These are phyloP conservation scores for Drosophila punjabiensis DNA, from an alignment of 1,140 invertebrate species.

Conservation along the genomic window DNA sequence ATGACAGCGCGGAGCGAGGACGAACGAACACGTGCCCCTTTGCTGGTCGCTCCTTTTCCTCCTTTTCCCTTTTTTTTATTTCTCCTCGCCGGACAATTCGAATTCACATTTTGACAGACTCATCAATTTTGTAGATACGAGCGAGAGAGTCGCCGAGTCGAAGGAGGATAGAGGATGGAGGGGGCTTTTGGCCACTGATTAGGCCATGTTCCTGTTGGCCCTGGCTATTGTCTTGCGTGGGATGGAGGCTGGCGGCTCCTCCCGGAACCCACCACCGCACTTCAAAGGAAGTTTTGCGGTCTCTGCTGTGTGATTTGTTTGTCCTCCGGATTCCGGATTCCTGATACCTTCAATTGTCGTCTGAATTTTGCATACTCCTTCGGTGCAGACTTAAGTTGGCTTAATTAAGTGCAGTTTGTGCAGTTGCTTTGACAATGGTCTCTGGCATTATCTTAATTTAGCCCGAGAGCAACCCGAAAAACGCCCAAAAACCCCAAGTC, in stretches of 20 bases:
- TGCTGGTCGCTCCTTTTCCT: conserved; percentile 7
- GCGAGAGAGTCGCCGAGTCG: background rate
- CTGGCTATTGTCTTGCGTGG: conserved; percentile 55
- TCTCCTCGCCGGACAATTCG: conserved; percentile 48
- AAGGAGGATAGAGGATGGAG: background rate
- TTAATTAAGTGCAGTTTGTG: conserved; percentile 75
- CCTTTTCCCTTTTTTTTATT: conserved; percentile 29
- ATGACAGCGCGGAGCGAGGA: conserved; percentile 66
- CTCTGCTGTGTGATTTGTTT: conserved; percentile 79
- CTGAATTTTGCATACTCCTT: conserved; percentile 44
- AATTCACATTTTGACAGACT: conserved; percentile 85
- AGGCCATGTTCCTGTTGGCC: conserved; percentile 48
- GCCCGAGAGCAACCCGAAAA: conserved; percentile 9
- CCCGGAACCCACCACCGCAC: conserved; percentile 7
- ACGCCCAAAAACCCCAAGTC: background rate
- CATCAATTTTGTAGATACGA: conserved; percentile 85
- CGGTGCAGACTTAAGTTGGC: conserved; percentile 62
- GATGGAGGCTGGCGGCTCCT: background rate
- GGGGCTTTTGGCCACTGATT: conserved; percentile 51
- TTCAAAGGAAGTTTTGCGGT: conserved; percentile 76
- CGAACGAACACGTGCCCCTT: conserved; percentile 74
- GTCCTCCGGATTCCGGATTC: conserved; percentile 23
- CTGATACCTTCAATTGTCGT: conserved; percentile 67
- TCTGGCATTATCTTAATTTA: conserved; percentile 65
- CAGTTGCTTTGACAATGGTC: conserved; percentile 73